phyloP scores from a whole-genome alignment of 2,797 vertebrate genomes.

The Platalea minor region DNA sequence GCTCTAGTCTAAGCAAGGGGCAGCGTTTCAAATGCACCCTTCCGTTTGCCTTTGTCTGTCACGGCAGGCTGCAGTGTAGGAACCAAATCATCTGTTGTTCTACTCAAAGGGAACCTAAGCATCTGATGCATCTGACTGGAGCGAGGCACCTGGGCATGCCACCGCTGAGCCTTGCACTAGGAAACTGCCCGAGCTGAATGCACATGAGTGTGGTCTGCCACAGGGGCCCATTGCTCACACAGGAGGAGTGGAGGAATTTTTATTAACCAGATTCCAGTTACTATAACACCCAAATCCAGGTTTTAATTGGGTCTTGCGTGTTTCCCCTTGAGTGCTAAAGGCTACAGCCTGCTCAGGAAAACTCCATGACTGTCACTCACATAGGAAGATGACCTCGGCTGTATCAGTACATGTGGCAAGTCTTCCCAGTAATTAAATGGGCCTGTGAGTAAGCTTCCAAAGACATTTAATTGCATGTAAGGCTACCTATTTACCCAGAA shows the following conservation, averaged over 20 bases:
- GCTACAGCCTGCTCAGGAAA: background rate
- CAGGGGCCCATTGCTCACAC: fast-evolving
- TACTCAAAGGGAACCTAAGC: background rate
- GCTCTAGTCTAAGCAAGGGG: background rate
- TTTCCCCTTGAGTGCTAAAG: background rate
- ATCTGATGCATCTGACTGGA: background rate
- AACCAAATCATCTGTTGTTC: background rate
- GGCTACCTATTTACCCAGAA: constrained; percentile 4
- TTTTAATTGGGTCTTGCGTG: background rate
- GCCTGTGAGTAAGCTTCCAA: background rate
- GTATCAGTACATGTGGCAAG: background rate
- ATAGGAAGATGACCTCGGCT: background rate
- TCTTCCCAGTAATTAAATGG: background rate
- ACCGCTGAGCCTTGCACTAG: fast-evolving
- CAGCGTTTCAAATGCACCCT: background rate
- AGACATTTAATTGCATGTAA: constrained; percentile 2
- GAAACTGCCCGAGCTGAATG: fast-evolving
- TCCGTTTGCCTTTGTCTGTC: background rate
- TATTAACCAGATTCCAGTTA: background rate
- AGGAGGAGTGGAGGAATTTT: background rate
- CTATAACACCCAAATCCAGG: background rate
- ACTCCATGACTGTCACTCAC: fast-evolving
- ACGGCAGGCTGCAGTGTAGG: background rate
- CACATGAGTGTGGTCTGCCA: fast-evolving
- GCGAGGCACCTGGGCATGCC: fast-evolving